phyloP scores from a whole-genome alignment of 2,888 invertebrate species.

The Candidula unifasciata region DNA sequence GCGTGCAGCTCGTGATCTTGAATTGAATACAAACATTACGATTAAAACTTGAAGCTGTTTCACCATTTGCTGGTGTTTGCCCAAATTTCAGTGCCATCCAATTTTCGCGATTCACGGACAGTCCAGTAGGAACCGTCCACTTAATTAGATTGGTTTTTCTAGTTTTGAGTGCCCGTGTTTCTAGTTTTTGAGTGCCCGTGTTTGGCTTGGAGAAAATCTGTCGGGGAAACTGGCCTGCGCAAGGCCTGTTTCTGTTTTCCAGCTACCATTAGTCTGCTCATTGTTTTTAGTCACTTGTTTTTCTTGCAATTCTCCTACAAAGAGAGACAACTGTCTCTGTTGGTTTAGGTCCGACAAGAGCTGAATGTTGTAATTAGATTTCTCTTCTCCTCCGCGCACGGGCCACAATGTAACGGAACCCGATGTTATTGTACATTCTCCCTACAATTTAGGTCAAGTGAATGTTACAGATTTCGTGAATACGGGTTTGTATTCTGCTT shows the following conservation, averaged over 20 bases:
- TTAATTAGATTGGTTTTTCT: slow-evolving; percentile 34
- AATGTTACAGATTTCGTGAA: slow-evolving; percentile 23
- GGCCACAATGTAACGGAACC: slow-evolving; percentile 23
- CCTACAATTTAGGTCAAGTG: slow-evolving; percentile 24
- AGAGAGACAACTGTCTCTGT: not conserved
- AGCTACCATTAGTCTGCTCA: slow-evolving; percentile 2
- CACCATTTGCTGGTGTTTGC: slow-evolving; percentile 41
- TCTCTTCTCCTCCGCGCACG: slow-evolving; percentile 7
- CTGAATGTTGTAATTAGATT: slow-evolving; percentile 26
- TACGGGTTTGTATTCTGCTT: not conserved
- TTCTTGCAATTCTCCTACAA: slow-evolving; percentile 4
- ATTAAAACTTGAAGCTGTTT: not conserved
- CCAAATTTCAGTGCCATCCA: slow-evolving; percentile 8
- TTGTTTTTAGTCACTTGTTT: slow-evolving; percentile 16
- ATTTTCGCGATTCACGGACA: not conserved
- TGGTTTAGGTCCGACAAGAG: not conserved
- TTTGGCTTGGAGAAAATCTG: not conserved
- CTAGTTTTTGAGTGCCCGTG: not conserved
- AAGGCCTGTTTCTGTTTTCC: not conserved
- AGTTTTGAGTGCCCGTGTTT: not conserved
- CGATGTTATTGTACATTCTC: slow-evolving; percentile 3
- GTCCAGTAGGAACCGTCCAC: slow-evolving; percentile 1
- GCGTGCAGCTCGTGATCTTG: not conserved
- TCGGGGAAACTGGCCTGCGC: not conserved
- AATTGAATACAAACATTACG: slow-evolving; percentile 12